Percentiles rank a stretch among this genome's conserved stretches.
phyloP scores from a whole-genome alignment of 2,797 vertebrate genomes.

The Otolemur crassicaudatus region DNA sequence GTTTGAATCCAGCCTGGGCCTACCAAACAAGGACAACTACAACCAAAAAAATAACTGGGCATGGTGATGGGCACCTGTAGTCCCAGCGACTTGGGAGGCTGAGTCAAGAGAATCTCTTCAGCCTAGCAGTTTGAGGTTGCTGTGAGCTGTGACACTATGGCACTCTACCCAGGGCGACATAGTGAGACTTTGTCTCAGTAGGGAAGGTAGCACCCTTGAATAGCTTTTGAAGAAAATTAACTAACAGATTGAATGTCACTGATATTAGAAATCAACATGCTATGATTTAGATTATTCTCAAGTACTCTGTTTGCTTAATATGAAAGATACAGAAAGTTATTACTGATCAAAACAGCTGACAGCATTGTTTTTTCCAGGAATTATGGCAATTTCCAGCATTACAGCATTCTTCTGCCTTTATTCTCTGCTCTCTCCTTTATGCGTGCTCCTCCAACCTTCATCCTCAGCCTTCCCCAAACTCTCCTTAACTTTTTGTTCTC shows the following conservation, averaged over 20 bases:
- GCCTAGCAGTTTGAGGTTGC: no score
- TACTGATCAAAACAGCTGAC: neutral
- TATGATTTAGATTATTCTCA: neutral
- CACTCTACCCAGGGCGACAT: no score
- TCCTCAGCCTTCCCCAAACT: neutral
- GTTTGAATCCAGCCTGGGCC: no score
- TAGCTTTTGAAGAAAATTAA: neutral
- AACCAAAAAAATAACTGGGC: no score
- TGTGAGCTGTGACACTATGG: no score
- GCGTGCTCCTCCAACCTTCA: fast-evolving
- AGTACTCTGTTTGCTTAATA: neutral
- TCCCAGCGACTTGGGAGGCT: no score
- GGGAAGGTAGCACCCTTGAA: neutral
- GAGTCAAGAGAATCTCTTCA: no score
- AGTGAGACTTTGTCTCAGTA: no score
- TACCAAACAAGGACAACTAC: no score
- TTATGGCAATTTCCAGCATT: neutral
- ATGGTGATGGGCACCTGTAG: no score
- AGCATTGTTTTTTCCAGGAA: neutral
- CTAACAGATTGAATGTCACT: neutral
- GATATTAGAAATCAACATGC: neutral
- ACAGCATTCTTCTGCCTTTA: neutral
- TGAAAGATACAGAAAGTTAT: neutral
- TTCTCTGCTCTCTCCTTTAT: neutral
- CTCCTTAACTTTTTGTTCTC: neutral